Evolutionary conservation across 2,888 invertebrate species (phyloP).

Genomic region (Peribatodes rhomboidaria): DNA sequence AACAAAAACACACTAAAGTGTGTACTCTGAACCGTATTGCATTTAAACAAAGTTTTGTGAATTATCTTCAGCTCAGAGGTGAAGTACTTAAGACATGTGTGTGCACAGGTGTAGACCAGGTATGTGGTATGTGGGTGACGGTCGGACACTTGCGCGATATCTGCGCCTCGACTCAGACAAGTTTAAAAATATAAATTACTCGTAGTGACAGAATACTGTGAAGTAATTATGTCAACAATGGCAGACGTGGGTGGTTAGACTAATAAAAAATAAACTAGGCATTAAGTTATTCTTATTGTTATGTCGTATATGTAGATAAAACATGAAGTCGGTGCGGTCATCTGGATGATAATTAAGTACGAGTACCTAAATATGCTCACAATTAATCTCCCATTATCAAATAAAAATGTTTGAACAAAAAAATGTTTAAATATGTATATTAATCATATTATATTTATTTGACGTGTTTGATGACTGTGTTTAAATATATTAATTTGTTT

Average conservation of each 20-base stretch:
- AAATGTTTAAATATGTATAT: slow-evolving; percentile 10
- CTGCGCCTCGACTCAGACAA: slow-evolving; percentile 40
- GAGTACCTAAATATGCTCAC: background rate
- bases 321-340: background rate
- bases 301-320: slow-evolving; percentile 13
- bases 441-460: slow-evolving; percentile 3
- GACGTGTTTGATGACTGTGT: slow-evolving; percentile 14
- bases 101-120: slow-evolving; percentile 63
- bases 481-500: slow-evolving; percentile 28
- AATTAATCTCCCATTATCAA: background rate
- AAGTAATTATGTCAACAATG: slow-evolving; percentile 40
- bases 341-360: slow-evolving; percentile 3
- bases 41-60: slow-evolving; percentile 14
- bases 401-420: slow-evolving; percentile 1
- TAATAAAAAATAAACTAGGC: slow-evolving; percentile 30
- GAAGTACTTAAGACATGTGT: slow-evolving; percentile 46
- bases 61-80: slow-evolving; percentile 12
- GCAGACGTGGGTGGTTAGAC: slow-evolving; percentile 30
- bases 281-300: slow-evolving; percentile 31
- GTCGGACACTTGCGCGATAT: slow-evolving; percentile 52
- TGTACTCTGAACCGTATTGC: slow-evolving; percentile 25
- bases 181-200: slow-evolving; percentile 49
- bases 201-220: slow-evolving; percentile 33
- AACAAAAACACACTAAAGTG: slow-evolving; percentile 16
- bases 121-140: slow-evolving; percentile 67